Percentiles rank a stretch among this genome's conserved stretches.
These are phyloP conservation scores for Pyrgus malvae DNA, from an alignment of 2,888 invertebrate species.

Conservation along the genomic window DNA sequence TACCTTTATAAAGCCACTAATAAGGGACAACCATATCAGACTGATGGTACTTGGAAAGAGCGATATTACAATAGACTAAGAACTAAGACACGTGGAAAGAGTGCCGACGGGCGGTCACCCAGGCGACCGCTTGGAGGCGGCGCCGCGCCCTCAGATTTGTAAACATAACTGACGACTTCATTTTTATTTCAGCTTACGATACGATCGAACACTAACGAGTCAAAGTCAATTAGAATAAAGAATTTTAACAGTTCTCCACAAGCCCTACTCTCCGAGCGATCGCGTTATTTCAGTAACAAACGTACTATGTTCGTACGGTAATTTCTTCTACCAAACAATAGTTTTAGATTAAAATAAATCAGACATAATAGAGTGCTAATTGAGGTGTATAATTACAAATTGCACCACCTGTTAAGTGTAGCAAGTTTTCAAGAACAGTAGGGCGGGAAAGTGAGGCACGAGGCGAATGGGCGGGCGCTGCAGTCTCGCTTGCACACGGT, in stretches of 20 bases:
- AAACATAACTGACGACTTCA: conserved; percentile 8
- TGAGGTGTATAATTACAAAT: conserved; percentile 30
- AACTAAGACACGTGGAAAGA: conserved; percentile 46
- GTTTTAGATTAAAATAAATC: background rate
- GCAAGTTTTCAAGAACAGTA: conserved; percentile 63
- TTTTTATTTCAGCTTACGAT: conserved; percentile 18
- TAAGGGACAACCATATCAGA: too few relatives aligned
- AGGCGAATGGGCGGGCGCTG: conserved; percentile 78
- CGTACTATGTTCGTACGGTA: background rate
- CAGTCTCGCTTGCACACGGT: conserved; percentile 79
- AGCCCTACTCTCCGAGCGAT: too few relatives aligned
- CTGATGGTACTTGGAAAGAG: too few relatives aligned
- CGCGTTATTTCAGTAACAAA: too few relatives aligned
- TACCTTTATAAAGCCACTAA: too few relatives aligned
- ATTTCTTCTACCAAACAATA: conserved; percentile 7
- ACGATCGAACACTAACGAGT: background rate
- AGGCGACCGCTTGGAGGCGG: conserved; percentile 59
- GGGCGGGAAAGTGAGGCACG: conserved; percentile 80
- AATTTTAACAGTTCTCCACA: too few relatives aligned
- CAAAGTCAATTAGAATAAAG: background rate
- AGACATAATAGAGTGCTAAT: conserved; percentile 22
- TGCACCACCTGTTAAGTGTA: conserved; percentile 41
- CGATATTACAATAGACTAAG: too few relatives aligned
- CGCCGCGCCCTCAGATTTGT: conserved; percentile 43
- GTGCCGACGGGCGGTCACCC: conserved; percentile 62